These are phyloP conservation scores for Trichomycterus rosablanca DNA, from an alignment of 2,113 vertebrate genomes.

Conservation along the genomic window DNA sequence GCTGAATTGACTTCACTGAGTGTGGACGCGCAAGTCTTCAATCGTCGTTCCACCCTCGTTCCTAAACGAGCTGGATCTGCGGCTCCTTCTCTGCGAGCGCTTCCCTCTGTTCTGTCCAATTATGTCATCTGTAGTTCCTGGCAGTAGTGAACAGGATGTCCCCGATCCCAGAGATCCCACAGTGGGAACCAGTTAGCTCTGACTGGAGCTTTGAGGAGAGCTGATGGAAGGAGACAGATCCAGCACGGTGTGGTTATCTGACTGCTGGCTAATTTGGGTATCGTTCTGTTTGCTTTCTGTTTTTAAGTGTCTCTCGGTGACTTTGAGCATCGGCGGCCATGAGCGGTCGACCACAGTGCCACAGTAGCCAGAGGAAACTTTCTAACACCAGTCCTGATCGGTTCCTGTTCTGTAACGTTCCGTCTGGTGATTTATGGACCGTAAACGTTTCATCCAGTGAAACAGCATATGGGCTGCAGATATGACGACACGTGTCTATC, in stretches of 20 bases:
- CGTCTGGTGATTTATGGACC: constrained; percentile 15
- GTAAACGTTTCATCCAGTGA: constrained; percentile 11
- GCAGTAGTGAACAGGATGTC: constrained; percentile 66
- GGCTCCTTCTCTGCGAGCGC: constrained; percentile 53
- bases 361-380: too few species aligned
- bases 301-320: constrained; percentile 25
- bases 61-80: constrained; percentile 60
- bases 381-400: too few species aligned
- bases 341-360: too few species aligned
- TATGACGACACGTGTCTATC: neutral
- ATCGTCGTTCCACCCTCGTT: too few species aligned
- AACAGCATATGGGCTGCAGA: constrained; percentile 15
- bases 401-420: too few species aligned
- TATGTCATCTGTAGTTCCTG: constrained; percentile 56
- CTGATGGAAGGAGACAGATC: constrained; percentile 63
- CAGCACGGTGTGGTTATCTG: constrained; percentile 64
- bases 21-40: too few species aligned
- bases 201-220: constrained; percentile 39
- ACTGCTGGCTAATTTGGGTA: constrained; percentile 52
- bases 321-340: too few species aligned
- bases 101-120: constrained; percentile 59
- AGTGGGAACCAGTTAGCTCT: constrained; percentile 49
- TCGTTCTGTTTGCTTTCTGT: constrained; percentile 28
- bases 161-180: constrained; percentile 51
- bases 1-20: too few species aligned